A percentile compares a stretch with the other conserved stretches of the same genome.
Conservation (phyloP, 2,888 invertebrate genomes). For the Drosophila tripunctata region DNA sequence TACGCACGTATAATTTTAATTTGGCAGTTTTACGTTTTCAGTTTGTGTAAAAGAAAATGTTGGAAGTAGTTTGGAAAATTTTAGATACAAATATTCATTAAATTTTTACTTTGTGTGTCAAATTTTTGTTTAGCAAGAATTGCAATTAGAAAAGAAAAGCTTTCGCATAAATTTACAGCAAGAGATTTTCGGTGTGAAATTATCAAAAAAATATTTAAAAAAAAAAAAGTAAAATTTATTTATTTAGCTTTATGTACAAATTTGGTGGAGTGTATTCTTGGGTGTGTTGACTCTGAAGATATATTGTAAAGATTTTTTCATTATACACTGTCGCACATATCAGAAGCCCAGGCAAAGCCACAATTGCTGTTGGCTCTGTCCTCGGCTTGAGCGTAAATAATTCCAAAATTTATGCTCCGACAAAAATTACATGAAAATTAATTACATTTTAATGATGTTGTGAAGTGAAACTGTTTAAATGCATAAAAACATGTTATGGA, state of each 20-base stretch:
- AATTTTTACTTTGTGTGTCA: background rate
- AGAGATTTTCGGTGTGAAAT: slow-evolving; percentile 20
- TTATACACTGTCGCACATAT: slow-evolving; percentile 82
- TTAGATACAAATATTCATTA: slow-evolving; percentile 34
- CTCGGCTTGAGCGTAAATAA: slow-evolving; percentile 81
- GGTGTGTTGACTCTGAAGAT: slow-evolving; percentile 30
- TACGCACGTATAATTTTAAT: slow-evolving; percentile 82
- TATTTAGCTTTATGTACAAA: slow-evolving; percentile 57
- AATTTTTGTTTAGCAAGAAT: slow-evolving; percentile 31
- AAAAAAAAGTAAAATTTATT: no score
- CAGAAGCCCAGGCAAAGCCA: slow-evolving; percentile 81
- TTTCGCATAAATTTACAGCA: slow-evolving; percentile 70
- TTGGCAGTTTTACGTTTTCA: slow-evolving; percentile 22
- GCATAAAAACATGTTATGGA: slow-evolving; percentile 57
- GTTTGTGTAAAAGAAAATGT: slow-evolving; percentile 15
- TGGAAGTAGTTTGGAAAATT: slow-evolving; percentile 61
- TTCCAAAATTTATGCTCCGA: slow-evolving; percentile 84
- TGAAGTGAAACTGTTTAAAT: slow-evolving; percentile 56
- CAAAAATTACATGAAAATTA: slow-evolving; percentile 82
- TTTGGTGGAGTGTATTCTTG: slow-evolving; percentile 32
- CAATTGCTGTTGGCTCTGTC: slow-evolving; percentile 65
- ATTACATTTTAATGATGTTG: slow-evolving; percentile 74
- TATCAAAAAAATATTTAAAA: background rate
- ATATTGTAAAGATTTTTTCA: no score
- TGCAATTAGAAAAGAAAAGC: slow-evolving; percentile 48